Conservation (phyloP, 2,888 invertebrate species). For the Coronaproctus castanopsis region DNA sequence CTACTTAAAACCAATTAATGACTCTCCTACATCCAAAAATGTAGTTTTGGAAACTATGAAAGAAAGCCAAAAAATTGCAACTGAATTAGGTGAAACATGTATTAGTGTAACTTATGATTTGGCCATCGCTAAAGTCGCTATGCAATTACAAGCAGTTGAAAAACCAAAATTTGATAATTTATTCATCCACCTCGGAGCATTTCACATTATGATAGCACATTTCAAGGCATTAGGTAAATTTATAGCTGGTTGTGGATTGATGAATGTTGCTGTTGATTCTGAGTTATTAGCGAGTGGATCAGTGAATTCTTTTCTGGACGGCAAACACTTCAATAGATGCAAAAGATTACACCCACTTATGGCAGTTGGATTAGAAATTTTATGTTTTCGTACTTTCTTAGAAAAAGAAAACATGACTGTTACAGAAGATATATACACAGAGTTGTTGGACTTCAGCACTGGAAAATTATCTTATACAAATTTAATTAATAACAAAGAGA, state of each 20-base stretch:
- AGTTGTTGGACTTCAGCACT: background rate
- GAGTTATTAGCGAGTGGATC: constrained; percentile 21
- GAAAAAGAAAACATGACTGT: background rate
- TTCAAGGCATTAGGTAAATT: constrained; percentile 24
- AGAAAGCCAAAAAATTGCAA: constrained; percentile 19
- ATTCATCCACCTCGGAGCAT: constrained; percentile 25
- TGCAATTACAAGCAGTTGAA: constrained; percentile 22
- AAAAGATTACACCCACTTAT: constrained; percentile 17
- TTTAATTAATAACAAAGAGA: background rate
- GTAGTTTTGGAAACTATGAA: constrained; percentile 21
- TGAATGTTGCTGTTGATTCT: constrained; percentile 10
- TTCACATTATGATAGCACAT: constrained; percentile 23
- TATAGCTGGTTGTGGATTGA: constrained; percentile 18
- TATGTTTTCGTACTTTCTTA: constrained; percentile 5
- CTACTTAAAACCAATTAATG: constrained; percentile 23
- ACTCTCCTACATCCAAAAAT: constrained; percentile 22
- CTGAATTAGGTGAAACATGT: constrained; percentile 19
- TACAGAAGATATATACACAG: background rate
- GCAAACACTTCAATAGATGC: constrained; percentile 17
- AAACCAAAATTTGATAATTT: constrained; percentile 24
- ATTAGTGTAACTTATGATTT: constrained; percentile 24
- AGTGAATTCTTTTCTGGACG: constrained; percentile 16
- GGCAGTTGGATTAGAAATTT: constrained; percentile 18
- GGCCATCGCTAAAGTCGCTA: constrained; percentile 22
- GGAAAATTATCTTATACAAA: background rate